These are phyloP conservation scores for Pseudopipra pipra DNA, from an alignment of 2,113 vertebrate genomes.

Conservation along the genomic window DNA sequence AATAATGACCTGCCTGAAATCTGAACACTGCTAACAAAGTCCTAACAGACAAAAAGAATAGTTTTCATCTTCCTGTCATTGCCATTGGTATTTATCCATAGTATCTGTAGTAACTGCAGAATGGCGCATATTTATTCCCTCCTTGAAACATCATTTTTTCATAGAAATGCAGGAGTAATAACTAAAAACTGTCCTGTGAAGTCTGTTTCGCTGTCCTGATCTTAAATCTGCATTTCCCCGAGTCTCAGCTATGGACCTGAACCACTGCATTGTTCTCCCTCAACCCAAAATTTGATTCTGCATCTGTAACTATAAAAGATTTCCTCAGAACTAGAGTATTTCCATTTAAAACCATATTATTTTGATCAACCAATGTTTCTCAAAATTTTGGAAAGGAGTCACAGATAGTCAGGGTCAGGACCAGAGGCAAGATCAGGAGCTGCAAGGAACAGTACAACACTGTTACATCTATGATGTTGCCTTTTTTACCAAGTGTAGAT, in stretches of 20 bases:
- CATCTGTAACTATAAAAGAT: not conserved
- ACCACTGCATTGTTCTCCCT: not conserved
- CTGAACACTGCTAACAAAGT: not conserved
- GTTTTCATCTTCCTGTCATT: not conserved
- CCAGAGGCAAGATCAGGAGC: accelerated
- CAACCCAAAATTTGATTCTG: not conserved
- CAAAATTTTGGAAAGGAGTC: not conserved
- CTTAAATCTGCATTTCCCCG: not conserved
- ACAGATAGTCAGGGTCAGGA: not conserved
- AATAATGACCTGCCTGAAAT: constrained; percentile 28
- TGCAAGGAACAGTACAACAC: not conserved
- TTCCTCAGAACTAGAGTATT: not conserved
- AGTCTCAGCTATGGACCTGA: not conserved
- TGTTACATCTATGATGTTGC: not conserved
- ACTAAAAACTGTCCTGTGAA: not conserved
- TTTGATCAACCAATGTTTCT: not conserved
- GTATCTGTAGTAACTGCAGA: not conserved
- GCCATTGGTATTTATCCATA: not conserved
- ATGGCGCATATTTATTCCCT: not conserved
- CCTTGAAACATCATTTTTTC: not conserved
- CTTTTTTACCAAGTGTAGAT: not conserved
- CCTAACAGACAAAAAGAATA: not conserved
- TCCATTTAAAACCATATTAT: not conserved
- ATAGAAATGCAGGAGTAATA: not conserved
- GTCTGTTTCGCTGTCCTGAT: not conserved